Percentiles rank a stretch among this genome's conserved stretches.
Evolutionary conservation across 2,113 vertebrate genomes (phyloP).

Genomic region (Oxyruncus cristatus): DNA sequence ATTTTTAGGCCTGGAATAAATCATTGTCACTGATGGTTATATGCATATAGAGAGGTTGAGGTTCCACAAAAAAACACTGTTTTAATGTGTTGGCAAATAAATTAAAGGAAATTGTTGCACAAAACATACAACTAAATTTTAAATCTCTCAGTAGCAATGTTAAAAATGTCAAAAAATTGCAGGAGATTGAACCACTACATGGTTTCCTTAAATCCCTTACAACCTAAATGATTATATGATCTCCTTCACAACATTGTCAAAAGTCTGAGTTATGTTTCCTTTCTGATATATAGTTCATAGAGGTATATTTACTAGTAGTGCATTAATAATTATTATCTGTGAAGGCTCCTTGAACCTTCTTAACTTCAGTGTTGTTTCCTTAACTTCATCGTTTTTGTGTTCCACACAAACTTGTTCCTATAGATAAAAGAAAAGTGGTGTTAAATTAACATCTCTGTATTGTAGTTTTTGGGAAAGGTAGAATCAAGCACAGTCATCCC

Average conservation of each 20-base stretch:
- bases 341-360: not conserved
- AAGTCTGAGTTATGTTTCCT: not conserved
- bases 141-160: rapidly evolving
- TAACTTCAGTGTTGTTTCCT: not conserved
- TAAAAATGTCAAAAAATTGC: not conserved
- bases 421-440: not conserved
- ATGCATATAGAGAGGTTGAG: not conserved
- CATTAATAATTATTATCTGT: not conserved
- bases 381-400: not conserved
- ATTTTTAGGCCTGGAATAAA: not conserved
- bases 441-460: not conserved
- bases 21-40: rapidly evolving
- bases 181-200: not conserved
- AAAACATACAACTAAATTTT: not conserved
- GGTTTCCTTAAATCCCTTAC: not conserved
- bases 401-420: not conserved
- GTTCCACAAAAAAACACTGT: not conserved
- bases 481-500: not conserved
- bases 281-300: not conserved
- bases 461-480: not conserved
- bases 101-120: not conserved
- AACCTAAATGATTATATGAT: not conserved
- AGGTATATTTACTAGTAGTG: not conserved
- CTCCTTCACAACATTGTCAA: not conserved
- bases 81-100: not conserved